Evolutionary conservation across 2,888 invertebrate genomes (phyloP).

Genomic region (Nesidiocoris tenuis): DNA sequence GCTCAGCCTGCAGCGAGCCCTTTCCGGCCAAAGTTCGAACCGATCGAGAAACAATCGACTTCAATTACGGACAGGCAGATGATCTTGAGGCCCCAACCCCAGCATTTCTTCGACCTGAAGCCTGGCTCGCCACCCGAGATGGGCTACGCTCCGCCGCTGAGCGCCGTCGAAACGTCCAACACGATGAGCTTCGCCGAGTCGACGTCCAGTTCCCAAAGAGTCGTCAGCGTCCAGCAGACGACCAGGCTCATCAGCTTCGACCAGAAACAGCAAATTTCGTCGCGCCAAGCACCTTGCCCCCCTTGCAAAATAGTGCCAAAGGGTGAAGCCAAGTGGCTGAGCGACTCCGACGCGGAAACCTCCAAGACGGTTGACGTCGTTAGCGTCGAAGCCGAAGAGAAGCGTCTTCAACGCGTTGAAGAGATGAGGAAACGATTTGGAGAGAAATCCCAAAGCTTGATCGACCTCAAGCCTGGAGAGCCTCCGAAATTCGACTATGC

Average conservation of each 20-base stretch:
- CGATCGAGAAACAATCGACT: constrained; percentile 57
- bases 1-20: constrained; percentile 56
- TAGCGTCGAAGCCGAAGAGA: constrained; percentile 52
- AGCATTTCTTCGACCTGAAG: constrained; percentile 56
- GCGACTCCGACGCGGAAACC: constrained; percentile 48
- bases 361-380: constrained; percentile 18
- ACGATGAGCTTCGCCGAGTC: constrained; percentile 71
- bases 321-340: constrained; percentile 50
- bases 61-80: constrained; percentile 52
- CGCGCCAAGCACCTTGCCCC: constrained; percentile 50
- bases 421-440: constrained; percentile 54
- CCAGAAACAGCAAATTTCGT: constrained; percentile 54
- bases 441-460: constrained; percentile 52
- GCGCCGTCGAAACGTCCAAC: constrained; percentile 67
- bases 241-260: constrained; percentile 69
- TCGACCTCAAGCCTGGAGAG: constrained; percentile 60
- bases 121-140: constrained; percentile 63
- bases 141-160: constrained; percentile 61
- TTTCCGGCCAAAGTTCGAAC: constrained; percentile 62
- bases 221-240: constrained; percentile 69
- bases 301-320: constrained; percentile 53
- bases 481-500: constrained; percentile 63
- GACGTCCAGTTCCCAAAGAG: constrained; percentile 64
- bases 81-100: constrained; percentile 48
- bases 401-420: constrained; percentile 53